phyloP scores from a whole-genome alignment of 1,140 invertebrate genomes.

The Neuroterus valhalla region DNA sequence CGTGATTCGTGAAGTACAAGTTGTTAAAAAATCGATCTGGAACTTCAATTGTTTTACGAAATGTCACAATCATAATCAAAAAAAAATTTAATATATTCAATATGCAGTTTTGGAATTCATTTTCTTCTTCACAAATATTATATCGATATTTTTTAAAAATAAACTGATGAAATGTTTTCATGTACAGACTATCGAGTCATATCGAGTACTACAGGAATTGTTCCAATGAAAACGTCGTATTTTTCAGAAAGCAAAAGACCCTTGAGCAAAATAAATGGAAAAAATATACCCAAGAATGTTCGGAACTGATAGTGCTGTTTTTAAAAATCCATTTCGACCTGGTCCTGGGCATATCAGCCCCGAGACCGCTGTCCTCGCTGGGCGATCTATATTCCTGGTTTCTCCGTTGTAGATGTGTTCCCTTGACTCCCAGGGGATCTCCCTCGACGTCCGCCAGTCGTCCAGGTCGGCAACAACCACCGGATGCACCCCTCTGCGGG shows the following conservation, averaged over 20 bases:
- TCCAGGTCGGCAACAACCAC: conserved; percentile 69
- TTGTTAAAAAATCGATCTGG: too few species aligned
- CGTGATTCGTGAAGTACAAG: too few species aligned
- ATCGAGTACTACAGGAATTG: too few species aligned
- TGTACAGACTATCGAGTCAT: neutral
- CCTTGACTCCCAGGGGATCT: conserved; percentile 75
- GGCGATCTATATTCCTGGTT: conserved; percentile 83
- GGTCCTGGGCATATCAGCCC: conserved; percentile 82
- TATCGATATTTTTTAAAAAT: neutral
- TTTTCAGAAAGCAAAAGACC: neutral
- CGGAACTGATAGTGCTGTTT: neutral
- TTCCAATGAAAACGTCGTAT: neutral
- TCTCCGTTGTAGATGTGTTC: conserved; percentile 69
- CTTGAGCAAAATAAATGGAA: neutral
- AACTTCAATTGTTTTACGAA: too few species aligned
- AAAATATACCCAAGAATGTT: neutral
- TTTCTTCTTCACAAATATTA: neutral
- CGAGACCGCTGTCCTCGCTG: conserved; percentile 89
- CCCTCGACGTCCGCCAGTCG: conserved; percentile 78
- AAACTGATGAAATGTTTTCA: neutral
- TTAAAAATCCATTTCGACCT: conserved; percentile 62
- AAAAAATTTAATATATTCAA: too few species aligned
- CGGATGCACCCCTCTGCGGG: conserved; percentile 66
- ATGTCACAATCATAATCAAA: too few species aligned
- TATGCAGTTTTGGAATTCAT: too few species aligned